Evolutionary conservation across 64 coral and sea anemone genomes (phyloP), one percentile per base, ranked within the genome.

Genomic region (Dendrophyllia cribrosa): DNA sequence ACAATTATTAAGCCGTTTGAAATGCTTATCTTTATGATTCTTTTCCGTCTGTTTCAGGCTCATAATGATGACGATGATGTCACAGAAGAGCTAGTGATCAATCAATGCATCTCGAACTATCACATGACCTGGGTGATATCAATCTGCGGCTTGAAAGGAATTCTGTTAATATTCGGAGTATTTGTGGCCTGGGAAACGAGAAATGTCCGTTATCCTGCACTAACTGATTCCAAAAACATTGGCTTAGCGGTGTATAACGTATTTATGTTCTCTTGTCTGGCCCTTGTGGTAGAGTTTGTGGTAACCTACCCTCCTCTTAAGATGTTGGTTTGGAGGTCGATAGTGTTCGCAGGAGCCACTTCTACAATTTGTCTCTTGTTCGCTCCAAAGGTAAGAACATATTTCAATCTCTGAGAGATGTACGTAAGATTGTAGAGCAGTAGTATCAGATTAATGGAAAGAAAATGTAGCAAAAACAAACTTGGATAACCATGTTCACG

Each of bases 181-280:
- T 95, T 95, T 62, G 62, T 95, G 9, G 79, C 93, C 1, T 95
- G 87, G 87, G 88, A 95, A 34, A 95, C 93, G 12, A 51, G 88
- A 72, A 84, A 90, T 59, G 93, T 95, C 1, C 76, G 77, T 48
- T 82, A 86, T 48, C 51, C 44, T 3, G 80, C 79, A 3, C 77
- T 90, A 16, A 95, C 90, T 48, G 93, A 95, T 51, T 95, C 93
- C 34, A 89, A 87, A 25, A 95, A 87, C 71, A 95, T 87, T 15
- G 93, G 78, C 6, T 10, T 90, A 59, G 93, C 93, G 5, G 93
- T 95, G 23, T 95, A 95, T 26, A 95, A 95, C 51, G 88, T 95
- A 64, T 95, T 95, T 21, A 95, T 95, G 88, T 95, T 95, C 60
- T 95, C 93, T 5, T 61, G 79, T 43, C 49, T 95, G 10, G 88